Evolutionary conservation across 1,140 invertebrate genomes (phyloP).

Genomic region (Tetramorium simillimum): DNA sequence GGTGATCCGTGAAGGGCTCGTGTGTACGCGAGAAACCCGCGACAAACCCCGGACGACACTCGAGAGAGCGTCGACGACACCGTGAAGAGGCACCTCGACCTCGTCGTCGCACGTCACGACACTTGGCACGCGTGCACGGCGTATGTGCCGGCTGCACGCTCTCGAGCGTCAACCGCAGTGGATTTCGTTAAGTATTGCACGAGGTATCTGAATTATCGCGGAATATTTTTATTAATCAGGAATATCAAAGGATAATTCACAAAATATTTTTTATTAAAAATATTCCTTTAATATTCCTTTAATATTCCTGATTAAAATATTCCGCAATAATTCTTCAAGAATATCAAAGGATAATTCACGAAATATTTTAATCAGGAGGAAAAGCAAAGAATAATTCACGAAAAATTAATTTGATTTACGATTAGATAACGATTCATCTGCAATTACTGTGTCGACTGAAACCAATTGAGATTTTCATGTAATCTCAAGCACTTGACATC

Average conservation of each 20-base stretch:
- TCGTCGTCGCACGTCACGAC: conserved; percentile 41
- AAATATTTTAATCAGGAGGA: no score
- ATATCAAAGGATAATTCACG: no score
- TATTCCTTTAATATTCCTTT: no score
- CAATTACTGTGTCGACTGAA: neutral
- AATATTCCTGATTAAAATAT: no score
- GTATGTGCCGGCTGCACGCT: neutral
- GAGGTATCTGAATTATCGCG: neutral
- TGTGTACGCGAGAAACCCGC: conserved; percentile 9
- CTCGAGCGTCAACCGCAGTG: conserved; percentile 45
- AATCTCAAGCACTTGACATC: conserved; percentile 2
- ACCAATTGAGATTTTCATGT: neutral
- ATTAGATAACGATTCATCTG: no score
- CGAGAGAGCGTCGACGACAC: conserved; percentile 38
- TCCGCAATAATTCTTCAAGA: no score
- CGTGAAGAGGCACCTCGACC: conserved; percentile 45
- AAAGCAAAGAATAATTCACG: no score
- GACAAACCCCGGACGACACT: conserved; percentile 53
- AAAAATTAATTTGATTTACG: no score
- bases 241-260: no score
- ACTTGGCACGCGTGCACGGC: conserved; percentile 41
- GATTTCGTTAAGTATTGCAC: neutral
- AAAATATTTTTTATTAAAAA: no score
- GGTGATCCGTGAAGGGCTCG: neutral
- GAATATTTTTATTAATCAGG: neutral